Evolutionary conservation across 1,140 invertebrate genomes (phyloP).

Genomic region (Rhopalosiphum maidis): DNA sequence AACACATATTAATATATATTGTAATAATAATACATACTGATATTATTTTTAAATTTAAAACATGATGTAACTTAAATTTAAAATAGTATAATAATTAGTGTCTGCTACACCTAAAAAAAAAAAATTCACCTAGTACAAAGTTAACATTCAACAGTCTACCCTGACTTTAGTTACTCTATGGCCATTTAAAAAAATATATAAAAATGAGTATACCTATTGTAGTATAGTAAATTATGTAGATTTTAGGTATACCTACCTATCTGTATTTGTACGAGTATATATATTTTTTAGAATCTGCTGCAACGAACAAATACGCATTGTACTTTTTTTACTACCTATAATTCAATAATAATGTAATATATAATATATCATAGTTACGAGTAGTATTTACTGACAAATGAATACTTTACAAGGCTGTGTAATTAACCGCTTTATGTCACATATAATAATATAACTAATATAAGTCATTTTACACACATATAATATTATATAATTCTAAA

Average conservation of each 20-base stretch:
- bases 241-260: neutral
- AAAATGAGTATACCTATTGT: too few species aligned
- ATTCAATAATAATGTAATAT: neutral
- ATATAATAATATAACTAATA: neutral
- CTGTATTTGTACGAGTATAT: neutral
- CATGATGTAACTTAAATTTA: too few species aligned
- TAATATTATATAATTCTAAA: neutral
- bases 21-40: too few species aligned
- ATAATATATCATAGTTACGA: neutral
- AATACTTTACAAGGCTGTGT: neutral
- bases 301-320: neutral
- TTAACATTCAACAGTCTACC: too few species aligned
- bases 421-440: neutral
- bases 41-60: too few species aligned
- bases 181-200: too few species aligned
- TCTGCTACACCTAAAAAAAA: too few species aligned
- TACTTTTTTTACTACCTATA: neutral
- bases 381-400: neutral
- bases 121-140: too few species aligned
- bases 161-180: too few species aligned
- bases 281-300: neutral
- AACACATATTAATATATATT: too few species aligned
- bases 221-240: too few species aligned
- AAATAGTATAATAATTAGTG: too few species aligned
- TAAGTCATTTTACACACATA: neutral